phyloP scores from a whole-genome alignment of 1,140 invertebrate species.

The Phocides pigmalion region DNA sequence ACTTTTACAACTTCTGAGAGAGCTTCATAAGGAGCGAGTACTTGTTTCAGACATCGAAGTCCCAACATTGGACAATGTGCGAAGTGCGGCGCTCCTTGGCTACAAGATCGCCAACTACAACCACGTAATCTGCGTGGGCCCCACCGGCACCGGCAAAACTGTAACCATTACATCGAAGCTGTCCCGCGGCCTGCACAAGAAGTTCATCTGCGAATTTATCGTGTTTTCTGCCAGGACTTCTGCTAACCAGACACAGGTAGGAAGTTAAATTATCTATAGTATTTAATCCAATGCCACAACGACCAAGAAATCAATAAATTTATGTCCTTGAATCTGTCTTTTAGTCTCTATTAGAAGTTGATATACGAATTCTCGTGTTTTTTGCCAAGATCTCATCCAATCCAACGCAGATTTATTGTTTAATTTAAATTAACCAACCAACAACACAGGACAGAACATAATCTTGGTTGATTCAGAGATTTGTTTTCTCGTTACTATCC shows the following conservation, averaged over 20 bases:
- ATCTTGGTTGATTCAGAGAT: no score
- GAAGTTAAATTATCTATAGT: background rate
- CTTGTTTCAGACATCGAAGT: slow-evolving; percentile 85
- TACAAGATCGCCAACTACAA: slow-evolving; percentile 85
- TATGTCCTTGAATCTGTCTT: no score
- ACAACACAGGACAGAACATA: no score
- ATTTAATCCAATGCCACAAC: no score
- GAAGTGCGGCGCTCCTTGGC: slow-evolving; percentile 88
- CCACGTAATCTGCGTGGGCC: slow-evolving; percentile 90
- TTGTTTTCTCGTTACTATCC: no score
- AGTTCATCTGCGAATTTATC: slow-evolving; percentile 90
- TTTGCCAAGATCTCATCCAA: no score
- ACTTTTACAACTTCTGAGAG: background rate
- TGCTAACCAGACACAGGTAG: slow-evolving; percentile 91
- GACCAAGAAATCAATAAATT: no score
- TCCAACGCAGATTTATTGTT: no score
- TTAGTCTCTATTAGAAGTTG: no score
- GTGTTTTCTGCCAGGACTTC: slow-evolving; percentile 92
- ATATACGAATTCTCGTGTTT: no score
- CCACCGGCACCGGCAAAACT: slow-evolving; percentile 93
- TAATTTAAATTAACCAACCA: no score
- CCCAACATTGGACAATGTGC: slow-evolving; percentile 94
- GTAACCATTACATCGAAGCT: slow-evolving; percentile 89
- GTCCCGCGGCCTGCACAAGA: slow-evolving; percentile 85
- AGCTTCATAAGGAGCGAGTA: background rate